phyloP scores from a whole-genome alignment of 2,888 invertebrate species.

The Eupithecia tripunctaria region DNA sequence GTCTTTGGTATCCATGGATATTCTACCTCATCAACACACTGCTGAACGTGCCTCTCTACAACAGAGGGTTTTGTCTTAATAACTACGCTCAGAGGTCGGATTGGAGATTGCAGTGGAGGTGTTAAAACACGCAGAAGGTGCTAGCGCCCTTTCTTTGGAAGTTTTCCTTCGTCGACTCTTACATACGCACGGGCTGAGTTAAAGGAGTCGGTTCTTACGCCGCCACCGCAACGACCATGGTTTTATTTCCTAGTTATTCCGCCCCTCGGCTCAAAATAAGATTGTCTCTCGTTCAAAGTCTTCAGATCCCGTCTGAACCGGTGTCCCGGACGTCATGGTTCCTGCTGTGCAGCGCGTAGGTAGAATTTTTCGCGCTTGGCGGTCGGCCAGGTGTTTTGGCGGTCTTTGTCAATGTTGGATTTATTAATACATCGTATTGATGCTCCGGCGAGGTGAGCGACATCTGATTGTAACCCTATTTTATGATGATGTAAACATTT shows the following conservation, averaged over 20 bases:
- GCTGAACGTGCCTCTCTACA: too few relatives aligned
- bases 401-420: conserved; percentile 84
- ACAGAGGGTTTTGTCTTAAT: too few relatives aligned
- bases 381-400: conserved; percentile 77
- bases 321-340: conserved; percentile 53
- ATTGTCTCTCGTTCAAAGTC: conserved; percentile 8
- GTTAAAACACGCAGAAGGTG: not conserved
- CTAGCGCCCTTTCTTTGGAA: too few relatives aligned
- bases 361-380: conserved; percentile 74
- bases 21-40: not conserved
- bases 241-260: not conserved
- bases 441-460: conserved; percentile 69
- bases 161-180: too few relatives aligned
- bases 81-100: too few relatives aligned
- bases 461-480: conserved; percentile 48
- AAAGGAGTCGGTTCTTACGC: not conserved
- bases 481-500: conserved; percentile 26
- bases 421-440: conserved; percentile 80
- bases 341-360: conserved; percentile 58
- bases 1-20: too few relatives aligned
- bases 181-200: not conserved
- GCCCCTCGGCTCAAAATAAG: conserved; percentile 3
- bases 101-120: not conserved
- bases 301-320: conserved; percentile 27
- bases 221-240: not conserved